These are phyloP conservation scores for Oedothorax gibbosus DNA, from an alignment of 1,140 invertebrate species.

Conservation along the genomic window DNA sequence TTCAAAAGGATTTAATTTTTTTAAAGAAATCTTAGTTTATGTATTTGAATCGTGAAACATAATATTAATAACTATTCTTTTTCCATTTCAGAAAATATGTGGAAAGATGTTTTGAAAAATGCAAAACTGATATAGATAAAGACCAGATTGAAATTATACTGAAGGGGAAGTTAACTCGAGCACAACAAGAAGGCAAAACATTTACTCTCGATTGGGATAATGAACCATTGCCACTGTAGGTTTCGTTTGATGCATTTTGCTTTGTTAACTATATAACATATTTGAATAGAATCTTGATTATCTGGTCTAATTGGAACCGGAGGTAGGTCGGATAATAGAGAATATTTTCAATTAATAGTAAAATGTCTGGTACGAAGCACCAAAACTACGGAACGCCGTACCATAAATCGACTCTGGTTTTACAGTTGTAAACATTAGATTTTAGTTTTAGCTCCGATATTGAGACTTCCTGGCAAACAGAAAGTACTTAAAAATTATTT, in stretches of 20 bases:
- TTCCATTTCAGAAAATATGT: slow-evolving; percentile 75
- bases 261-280: too few species aligned
- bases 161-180: slow-evolving; percentile 90
- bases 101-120: slow-evolving; percentile 89
- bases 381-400: too few species aligned
- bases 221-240: slow-evolving; percentile 81
- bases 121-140: slow-evolving; percentile 86
- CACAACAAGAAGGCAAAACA: slow-evolving; percentile 85
- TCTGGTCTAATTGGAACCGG: neutral
- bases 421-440: too few species aligned
- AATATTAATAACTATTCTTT: neutral
- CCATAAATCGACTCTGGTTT: too few species aligned
- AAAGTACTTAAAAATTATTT: too few species aligned
- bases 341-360: neutral
- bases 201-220: slow-evolving; percentile 91
- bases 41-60: neutral
- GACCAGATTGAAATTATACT: slow-evolving; percentile 93
- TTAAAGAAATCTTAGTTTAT: neutral
- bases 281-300: neutral
- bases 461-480: too few species aligned
- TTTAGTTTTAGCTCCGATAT: too few species aligned
- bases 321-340: neutral
- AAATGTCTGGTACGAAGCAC: too few species aligned
- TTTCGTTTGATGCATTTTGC: neutral
- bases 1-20: neutral